Percentiles rank a stretch among this genome's conserved stretches.
Evolutionary conservation across 2,888 invertebrate species (phyloP).

Genomic region (Ariolimax columbianus): DNA sequence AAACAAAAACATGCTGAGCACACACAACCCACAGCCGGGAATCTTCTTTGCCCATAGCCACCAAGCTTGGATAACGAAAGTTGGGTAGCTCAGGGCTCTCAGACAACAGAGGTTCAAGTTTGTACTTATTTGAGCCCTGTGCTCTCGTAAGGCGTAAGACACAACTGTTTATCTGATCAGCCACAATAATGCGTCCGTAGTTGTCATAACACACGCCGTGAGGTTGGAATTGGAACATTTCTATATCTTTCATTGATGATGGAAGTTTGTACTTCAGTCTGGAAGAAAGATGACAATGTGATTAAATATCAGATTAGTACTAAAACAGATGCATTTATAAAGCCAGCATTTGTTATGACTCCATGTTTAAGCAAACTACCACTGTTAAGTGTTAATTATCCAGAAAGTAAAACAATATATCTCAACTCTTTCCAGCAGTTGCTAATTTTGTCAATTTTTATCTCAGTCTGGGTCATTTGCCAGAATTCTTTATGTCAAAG

Average conservation of each 20-base stretch:
- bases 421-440: no score
- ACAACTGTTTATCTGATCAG: slow-evolving; percentile 62
- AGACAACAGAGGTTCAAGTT: slow-evolving; percentile 13
- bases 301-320: no score
- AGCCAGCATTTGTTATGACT: no score
- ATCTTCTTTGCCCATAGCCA: slow-evolving; percentile 23
- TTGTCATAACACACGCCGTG: slow-evolving; percentile 66
- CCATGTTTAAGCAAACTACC: no score
- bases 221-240: slow-evolving; percentile 58
- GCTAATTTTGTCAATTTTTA: no score
- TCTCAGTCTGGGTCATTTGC: no score
- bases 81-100: neutral
- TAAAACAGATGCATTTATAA: no score
- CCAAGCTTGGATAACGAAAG: neutral
- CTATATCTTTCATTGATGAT: neutral
- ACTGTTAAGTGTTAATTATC: no score
- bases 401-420: no score
- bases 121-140: neutral
- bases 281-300: neutral
- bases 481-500: no score
- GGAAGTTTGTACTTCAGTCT: slow-evolving; percentile 12
- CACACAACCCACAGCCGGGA: slow-evolving; percentile 26
- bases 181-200: slow-evolving; percentile 66
- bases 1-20: slow-evolving; percentile 4
- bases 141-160: slow-evolving; percentile 38